Base-by-base conservation (phyloP, 2,888 invertebrate genomes). In the Cephonodes hylas region DNA sequence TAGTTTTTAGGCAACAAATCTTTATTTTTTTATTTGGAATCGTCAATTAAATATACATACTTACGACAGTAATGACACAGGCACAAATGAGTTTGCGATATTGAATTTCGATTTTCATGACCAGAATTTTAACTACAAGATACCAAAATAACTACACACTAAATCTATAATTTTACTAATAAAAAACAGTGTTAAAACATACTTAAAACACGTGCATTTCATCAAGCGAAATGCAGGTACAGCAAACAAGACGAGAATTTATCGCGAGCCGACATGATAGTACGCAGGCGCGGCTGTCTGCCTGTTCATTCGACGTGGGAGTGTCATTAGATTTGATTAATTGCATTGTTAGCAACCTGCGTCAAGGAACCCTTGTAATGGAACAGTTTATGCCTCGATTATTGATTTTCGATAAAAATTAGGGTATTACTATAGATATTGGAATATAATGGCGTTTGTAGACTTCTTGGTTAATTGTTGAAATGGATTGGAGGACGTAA, bases 291-390 rank as follows among this genome's bases (percentile, higher is more conserved):
- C 22, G 38, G 38, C 58, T 15, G 46, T 63, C 62, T 64, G 66
- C 64, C 60, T 61, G 65, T 59, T 44, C 60, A 73, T n/a, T 38
- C 38, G 13, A 38, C 13, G n/a, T 76, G 64, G 69, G 74, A 64
- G 73, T 69, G 69, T 65, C 67, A 66, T 60, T 46, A 62, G 66
- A 64, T 66, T 58, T 25, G 48, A 48, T 48, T 48, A 27, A 48
- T 48, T 27, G 15, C 27, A 27, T 48, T 48, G 27, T 48, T 15
- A 44, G 44, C 18, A 18, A 48, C 25, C 25, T 48, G 48, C n/a
- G 22, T 1, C 48, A n/a, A n/a, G 23, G n/a, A 6, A 7, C n/a
- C n/a, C n/a, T n/a, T 48, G 25, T 25, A 48, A 23, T 48, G 6
- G 15, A 25, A 15, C 25, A n/a, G n/a, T 25, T 48, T 38, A 38